phyloP scores from a whole-genome alignment of 37 sponge, comb jelly and placozoan genomes.

The Haliclona indistincta region DNA sequence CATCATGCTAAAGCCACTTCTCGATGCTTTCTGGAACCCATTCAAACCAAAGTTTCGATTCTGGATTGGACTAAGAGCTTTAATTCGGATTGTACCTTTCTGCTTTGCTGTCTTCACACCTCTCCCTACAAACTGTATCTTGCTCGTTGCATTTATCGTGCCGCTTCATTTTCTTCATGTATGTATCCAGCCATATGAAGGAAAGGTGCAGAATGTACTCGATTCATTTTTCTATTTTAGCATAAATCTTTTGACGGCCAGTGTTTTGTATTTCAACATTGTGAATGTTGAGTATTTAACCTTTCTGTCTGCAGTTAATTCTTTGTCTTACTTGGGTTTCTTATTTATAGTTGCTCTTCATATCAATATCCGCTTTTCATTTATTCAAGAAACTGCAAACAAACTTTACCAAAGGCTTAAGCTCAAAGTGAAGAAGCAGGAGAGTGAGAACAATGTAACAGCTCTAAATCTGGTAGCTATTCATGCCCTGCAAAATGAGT shows the following conservation, averaged over 20 bases:
- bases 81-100: conserved; percentile 10
- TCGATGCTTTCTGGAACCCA: conserved; percentile 38
- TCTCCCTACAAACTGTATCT: neutral
- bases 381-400: too few species aligned
- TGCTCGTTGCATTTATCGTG: neutral
- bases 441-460: too few species aligned
- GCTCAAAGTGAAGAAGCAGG: too few species aligned
- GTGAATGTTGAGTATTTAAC: too few species aligned
- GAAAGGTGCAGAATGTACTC: neutral
- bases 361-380: too few species aligned
- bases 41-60: conserved; percentile 24
- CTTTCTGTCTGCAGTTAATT: too few species aligned
- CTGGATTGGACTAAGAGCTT: conserved; percentile 37
- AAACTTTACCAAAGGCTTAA: too few species aligned
- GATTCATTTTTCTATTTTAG: conserved; percentile 15
- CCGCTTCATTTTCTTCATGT: neutral
- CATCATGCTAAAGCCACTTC: conserved; percentile 30
- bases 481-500: too few species aligned
- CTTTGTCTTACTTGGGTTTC: too few species aligned
- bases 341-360: too few species aligned
- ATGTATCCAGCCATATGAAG: neutral
- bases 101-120: neutral
- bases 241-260: neutral
- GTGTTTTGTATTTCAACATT: conserved; percentile 4
- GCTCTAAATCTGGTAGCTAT: too few species aligned